Conservation (phyloP, 2,113 vertebrate genomes). For the Acrocephalus arundinaceus region DNA sequence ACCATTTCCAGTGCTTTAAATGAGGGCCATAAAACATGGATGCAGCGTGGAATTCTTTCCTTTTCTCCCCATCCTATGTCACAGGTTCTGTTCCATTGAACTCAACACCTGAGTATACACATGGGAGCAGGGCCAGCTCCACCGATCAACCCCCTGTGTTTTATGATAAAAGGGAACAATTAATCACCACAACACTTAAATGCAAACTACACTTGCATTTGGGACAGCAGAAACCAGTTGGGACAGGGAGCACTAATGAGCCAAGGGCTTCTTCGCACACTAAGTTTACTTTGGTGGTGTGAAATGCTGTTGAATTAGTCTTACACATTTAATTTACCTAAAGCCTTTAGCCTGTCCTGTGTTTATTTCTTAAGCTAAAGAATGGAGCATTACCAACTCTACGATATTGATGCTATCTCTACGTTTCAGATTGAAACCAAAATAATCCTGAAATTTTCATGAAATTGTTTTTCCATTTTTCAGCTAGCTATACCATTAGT, state of each 20-base stretch:
- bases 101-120: not conserved
- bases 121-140: not conserved
- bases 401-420: not conserved
- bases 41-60: not conserved
- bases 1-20: not conserved
- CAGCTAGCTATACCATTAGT: conserved; percentile 22
- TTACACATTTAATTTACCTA: not conserved
- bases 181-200: not conserved
- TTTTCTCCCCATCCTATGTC: not conserved
- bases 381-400: not conserved
- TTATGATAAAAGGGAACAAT: not conserved
- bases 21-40: not conserved
- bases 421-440: not conserved
- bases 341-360: not conserved
- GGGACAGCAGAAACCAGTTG: not conserved
- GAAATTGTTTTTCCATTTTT: conserved; percentile 45
- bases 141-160: not conserved
- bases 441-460: conserved; percentile 6
- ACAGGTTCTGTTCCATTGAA: not conserved
- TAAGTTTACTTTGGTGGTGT: not conserved
- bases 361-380: not conserved
- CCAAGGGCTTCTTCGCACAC: not conserved
- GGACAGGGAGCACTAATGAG: not conserved
- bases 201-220: not conserved
- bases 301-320: not conserved